Evolutionary conservation across 2,888 invertebrate genomes (phyloP).

Genomic region (Apamea anceps): DNA sequence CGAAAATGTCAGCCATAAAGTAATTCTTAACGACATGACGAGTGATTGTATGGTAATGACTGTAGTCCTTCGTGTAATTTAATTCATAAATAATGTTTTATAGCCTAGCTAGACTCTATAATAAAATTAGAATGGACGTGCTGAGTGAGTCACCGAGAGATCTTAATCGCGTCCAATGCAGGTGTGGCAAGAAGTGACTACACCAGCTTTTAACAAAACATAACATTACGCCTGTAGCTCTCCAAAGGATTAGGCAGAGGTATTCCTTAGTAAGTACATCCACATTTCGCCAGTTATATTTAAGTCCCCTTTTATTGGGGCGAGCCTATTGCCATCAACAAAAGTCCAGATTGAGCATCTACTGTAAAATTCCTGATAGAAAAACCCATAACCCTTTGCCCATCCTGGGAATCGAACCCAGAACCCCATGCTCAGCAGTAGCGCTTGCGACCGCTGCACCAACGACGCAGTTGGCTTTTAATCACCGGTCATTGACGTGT

Average conservation of each 20-base stretch:
- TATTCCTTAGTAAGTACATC: neutral
- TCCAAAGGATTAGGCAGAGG: neutral
- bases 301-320: too few species aligned
- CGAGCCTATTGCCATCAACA: neutral
- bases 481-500: neutral
- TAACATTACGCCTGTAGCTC: neutral
- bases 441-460: neutral
- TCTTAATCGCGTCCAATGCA: neutral
- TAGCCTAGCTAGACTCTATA: neutral
- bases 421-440: neutral
- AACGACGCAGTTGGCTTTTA: neutral
- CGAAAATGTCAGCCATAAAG: constrained; percentile 37
- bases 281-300: neutral
- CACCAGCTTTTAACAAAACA: neutral
- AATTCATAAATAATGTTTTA: neutral
- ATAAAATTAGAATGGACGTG: neutral
- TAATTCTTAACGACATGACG: constrained; percentile 25
- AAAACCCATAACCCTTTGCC: neutral
- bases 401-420: neutral
- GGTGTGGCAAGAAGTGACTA: neutral
- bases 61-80: neutral
- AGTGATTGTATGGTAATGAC: constrained; percentile 41
- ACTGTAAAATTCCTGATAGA: neutral
- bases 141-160: neutral
- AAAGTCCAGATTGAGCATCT: neutral